Evolutionary conservation across 2,797 vertebrate genomes (phyloP), one percentile per base, ranked within the genome.

Genomic region (Knipowitschia caucasica): DNA sequence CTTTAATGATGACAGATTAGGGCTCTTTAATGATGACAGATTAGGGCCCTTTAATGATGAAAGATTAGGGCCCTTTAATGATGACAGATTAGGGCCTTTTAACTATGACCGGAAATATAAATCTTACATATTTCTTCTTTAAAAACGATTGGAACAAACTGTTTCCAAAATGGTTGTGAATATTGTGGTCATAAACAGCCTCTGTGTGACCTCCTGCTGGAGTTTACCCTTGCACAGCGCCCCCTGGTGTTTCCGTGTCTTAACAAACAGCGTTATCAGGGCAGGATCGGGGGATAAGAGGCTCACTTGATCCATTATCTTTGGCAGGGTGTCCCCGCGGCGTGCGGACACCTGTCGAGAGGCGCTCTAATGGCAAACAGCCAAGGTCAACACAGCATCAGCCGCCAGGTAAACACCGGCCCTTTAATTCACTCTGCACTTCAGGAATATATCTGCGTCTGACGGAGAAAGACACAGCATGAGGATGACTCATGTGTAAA

Each of bases 241-340:
- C 79, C 73, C 49, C 14, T 53, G 62, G 70, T 51, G 51, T 4
- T 53, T 69, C 74, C 75, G 54, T 59, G 30, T 77, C 75, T 75
- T 21, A 53, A 60, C 59, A 50, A 68, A 69, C 56, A 51, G 61
- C 70, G 67, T 71, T 89, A 86, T 85, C 80, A 42, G 68, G 65
- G 76, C 78, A 83, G 77, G 82, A 89, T 87, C 82, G 50, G n/a
- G 51, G 78, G 80, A 82, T 83, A 81, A 82, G 84, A 77, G 78
- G 80, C 77, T 72, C 78, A 81, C 88, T 89, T 84, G 87, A 89
- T 89, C 87, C 83, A 88, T 89, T 87, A 90, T 88, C 81, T 79
- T 69, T 73, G 77, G 72, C 73, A 79, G 77, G 73, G 67, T 69
- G 69, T 80, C 80, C 85, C 78, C 0, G 56, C 65, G 77, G 86